A percentile compares a stretch with the other conserved stretches of the same genome.
phyloP scores from a whole-genome alignment of 2,888 invertebrate species.

The Acanthosoma haemorrhoidale region DNA sequence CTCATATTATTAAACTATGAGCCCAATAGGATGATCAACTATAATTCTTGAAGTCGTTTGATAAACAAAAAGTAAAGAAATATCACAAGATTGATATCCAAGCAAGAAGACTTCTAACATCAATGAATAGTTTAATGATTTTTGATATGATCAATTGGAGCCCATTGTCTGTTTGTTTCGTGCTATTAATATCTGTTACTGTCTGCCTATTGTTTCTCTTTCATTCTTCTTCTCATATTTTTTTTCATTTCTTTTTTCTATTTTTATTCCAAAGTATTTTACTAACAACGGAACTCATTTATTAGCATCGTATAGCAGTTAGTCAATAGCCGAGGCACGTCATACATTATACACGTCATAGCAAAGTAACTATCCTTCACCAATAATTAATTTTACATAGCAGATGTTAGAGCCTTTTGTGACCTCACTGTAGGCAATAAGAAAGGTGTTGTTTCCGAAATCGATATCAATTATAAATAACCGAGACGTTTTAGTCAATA shows the following conservation, averaged over 20 bases:
- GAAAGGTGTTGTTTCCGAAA: too few species aligned
- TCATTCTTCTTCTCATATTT: neutral
- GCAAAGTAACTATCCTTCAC: too few species aligned
- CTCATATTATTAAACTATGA: too few species aligned
- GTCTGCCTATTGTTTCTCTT: conserved; percentile 22
- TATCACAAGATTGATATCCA: conserved; percentile 8
- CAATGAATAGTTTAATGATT: conserved; percentile 28
- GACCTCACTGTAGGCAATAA: too few species aligned
- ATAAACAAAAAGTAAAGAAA: neutral
- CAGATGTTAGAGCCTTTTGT: too few species aligned
- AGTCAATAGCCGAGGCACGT: neutral
- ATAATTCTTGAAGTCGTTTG: neutral
- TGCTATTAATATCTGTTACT: conserved; percentile 24
- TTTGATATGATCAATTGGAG: conserved; percentile 24
- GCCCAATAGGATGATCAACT: too few species aligned
- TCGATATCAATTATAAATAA: too few species aligned
- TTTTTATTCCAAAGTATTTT: neutral
- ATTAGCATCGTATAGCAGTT: neutral
- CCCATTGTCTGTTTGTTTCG: conserved; percentile 26
- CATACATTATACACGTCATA: neutral
- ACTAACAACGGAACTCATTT: neutral
- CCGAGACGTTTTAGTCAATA: too few species aligned
- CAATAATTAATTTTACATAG: neutral
- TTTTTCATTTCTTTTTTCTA: neutral
- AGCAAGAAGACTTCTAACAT: conserved; percentile 13